Base-by-base conservation (phyloP, 2,888 invertebrate species). In the Thymelicus acteon region DNA sequence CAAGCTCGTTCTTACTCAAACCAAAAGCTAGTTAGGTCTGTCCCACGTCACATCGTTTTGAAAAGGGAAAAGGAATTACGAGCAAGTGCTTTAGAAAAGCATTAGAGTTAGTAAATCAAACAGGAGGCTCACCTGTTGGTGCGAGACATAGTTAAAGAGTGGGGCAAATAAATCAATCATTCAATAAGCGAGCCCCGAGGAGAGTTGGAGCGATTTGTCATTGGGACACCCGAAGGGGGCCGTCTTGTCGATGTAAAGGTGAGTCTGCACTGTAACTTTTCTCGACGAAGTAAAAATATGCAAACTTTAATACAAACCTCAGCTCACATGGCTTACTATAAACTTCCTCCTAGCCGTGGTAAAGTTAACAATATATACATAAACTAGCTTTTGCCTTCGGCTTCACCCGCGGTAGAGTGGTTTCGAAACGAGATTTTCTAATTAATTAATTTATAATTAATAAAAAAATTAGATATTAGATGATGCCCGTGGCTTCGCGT, bases 71-170 rank as follows among this genome's bases (percentile, higher is more conserved):
- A 82, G 79, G 85, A 85, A 89, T 88, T 86, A 87, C 85, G 84
- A 82, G 83, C 79, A 83, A 85, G 83, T 86, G 86, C 86, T 86
- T 88, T 84, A 84, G 83, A 85, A 86, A 87, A 83, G 86, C 88
- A 90, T 90, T 89, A 88, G 83, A 88, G 91, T 87, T 88, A 88
- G 85, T 91, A 89, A 90, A 92, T 92, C 92, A 90, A 86, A 83
- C 82, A 84, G 83, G 80, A 83, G 82, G 78, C 79, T 88, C 87
- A 91, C 90, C 91, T 92, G 91, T 90, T 88, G 88, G 84, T 76
- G 78, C 80, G 77, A 76, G 72, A 77, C 80, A 77, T 76, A 78
- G 82, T 77, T 74, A 78, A 54, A 78, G 79, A 78, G 77, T 74
- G 80, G 76, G 76, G 78, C 78, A 80, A 83, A 91, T 91, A 89